phyloP scores from a whole-genome alignment of 1,140 invertebrate species.

The Papilio polytes region DNA sequence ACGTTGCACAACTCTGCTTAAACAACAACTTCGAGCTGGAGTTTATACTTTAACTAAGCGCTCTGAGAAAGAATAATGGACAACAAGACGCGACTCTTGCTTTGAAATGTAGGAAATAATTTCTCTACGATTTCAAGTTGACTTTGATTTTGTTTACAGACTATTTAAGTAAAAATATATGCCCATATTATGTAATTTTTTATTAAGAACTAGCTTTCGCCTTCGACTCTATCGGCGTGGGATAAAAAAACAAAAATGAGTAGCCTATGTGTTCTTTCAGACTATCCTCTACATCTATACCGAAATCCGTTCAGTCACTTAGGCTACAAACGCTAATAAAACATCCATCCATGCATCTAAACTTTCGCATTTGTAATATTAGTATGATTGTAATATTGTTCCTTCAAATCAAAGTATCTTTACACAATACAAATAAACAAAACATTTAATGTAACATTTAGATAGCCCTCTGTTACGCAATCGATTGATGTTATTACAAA shows the following conservation, averaged over 20 bases:
- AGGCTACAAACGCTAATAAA: too few relatives aligned
- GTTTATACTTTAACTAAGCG: conserved; percentile 22
- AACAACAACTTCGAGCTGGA: conserved; percentile 1
- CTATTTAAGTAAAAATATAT: too few relatives aligned
- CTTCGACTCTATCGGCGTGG: too few relatives aligned
- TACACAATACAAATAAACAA: conserved; percentile 23
- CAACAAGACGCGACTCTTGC: neutral
- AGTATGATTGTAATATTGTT: neutral
- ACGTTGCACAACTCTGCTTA: conserved; percentile 23
- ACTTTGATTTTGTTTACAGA: neutral
- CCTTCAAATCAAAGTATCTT: neutral
- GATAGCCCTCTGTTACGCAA: conserved; percentile 65
- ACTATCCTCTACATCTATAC: too few relatives aligned
- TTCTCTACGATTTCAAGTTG: neutral
- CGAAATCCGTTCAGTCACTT: too few relatives aligned
- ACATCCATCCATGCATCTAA: too few relatives aligned
- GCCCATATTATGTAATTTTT: too few relatives aligned
- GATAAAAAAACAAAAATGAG: too few relatives aligned
- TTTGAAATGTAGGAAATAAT: neutral
- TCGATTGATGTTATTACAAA: conserved; percentile 78
- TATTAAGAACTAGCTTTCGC: too few relatives aligned
- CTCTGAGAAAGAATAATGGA: conserved; percentile 19
- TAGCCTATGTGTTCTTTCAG: too few relatives aligned
- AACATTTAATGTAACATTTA: conserved; percentile 42
- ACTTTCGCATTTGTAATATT: too few relatives aligned